Conservation (phyloP, 1,140 invertebrate genomes). For the Platorchestia sp. region DNA sequence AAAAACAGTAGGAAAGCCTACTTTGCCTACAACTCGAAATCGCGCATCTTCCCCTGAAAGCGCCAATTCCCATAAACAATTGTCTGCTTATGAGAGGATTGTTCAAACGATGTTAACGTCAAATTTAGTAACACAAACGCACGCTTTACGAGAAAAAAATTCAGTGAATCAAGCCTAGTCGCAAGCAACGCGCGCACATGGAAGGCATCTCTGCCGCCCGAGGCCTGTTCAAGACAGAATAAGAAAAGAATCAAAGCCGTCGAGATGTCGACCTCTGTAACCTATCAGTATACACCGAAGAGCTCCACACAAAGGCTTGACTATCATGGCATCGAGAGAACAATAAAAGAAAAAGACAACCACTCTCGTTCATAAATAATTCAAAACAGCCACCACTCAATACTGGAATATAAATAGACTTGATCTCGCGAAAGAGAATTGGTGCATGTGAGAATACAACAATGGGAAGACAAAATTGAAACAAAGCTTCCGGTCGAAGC, state of each 20-base stretch:
- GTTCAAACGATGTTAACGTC: too few relatives aligned
- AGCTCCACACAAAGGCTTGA: background rate
- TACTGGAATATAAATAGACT: background rate
- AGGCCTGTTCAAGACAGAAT: background rate
- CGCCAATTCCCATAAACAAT: too few relatives aligned
- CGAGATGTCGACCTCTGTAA: background rate
- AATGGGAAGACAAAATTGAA: background rate
- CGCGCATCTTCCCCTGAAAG: too few relatives aligned
- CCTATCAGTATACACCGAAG: background rate
- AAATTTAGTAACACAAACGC: too few relatives aligned
- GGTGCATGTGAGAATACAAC: background rate
- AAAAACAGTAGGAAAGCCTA: too few relatives aligned
- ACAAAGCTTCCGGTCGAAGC: background rate
- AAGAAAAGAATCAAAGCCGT: background rate
- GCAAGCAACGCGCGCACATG: background rate
- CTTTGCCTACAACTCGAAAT: too few relatives aligned
- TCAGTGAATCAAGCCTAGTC: too few relatives aligned
- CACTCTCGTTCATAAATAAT: background rate
- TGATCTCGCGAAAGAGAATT: background rate
- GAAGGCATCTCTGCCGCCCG: background rate
- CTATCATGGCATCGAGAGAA: too few relatives aligned
- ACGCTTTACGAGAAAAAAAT: too few relatives aligned
- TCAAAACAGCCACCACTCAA: background rate
- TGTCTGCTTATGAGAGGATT: too few relatives aligned
- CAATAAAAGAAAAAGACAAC: too few relatives aligned